A percentile compares a stretch with the other conserved stretches of the same genome.
Evolutionary conservation across 2,888 invertebrate species (phyloP).

Genomic region (Oasisia sp.): DNA sequence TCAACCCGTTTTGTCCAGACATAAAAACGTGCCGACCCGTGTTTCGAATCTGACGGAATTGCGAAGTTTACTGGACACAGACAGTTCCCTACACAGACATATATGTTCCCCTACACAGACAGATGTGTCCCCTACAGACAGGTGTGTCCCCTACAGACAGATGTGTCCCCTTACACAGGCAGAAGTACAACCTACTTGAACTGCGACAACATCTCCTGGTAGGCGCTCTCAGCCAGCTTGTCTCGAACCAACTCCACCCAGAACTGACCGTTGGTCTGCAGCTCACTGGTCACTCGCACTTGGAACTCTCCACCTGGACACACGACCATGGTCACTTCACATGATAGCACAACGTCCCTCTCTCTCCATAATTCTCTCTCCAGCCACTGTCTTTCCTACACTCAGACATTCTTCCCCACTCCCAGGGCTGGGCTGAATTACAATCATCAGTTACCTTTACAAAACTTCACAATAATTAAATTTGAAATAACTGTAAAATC

Average conservation of each 20-base stretch:
- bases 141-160: too few species aligned
- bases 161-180: too few species aligned
- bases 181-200: neutral
- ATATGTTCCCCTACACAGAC: too few species aligned
- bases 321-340: too few species aligned
- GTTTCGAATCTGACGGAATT: too few species aligned
- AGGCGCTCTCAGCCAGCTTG: neutral
- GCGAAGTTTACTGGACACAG: too few species aligned
- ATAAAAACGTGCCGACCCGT: too few species aligned
- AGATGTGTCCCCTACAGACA: too few species aligned
- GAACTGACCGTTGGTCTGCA: slow-evolving; percentile 1
- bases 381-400: neutral
- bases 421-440: neutral
- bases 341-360: neutral
- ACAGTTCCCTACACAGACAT: too few species aligned
- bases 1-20: too few species aligned
- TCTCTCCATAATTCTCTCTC: neutral
- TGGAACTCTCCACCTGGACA: neutral
- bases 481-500: neutral
- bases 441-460: neutral
- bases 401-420: too few species aligned
- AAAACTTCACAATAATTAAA: neutral
- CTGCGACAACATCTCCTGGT: neutral
- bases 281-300: neutral
- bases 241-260: slow-evolving; percentile 7